Evolutionary conservation across 92 coral and sea anemone species (phyloP).

Genomic region (Zoanthus sociatus): DNA sequence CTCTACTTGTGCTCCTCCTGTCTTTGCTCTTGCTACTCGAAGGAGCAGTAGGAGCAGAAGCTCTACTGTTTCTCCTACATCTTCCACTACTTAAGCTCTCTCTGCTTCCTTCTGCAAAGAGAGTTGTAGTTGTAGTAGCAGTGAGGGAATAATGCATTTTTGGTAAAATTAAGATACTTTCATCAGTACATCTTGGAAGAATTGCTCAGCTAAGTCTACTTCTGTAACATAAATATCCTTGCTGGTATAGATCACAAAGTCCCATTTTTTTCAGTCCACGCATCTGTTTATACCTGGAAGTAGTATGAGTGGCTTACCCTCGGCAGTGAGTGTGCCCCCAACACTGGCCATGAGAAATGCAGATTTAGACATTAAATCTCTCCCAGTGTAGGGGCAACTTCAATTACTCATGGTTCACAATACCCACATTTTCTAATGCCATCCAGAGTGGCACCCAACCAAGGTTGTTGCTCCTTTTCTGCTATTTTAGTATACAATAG

Average conservation of each 20-base stretch:
- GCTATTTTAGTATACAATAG: neutral
- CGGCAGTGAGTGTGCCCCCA: slow-evolving; percentile 48
- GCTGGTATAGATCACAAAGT: slow-evolving; percentile 63
- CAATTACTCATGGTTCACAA: slow-evolving; percentile 1
- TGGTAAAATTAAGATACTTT: slow-evolving; percentile 38
- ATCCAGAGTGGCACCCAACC: slow-evolving; percentile 52
- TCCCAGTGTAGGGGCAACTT: slow-evolving; percentile 51
- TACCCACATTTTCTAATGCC: neutral
- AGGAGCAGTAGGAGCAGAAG: no score
- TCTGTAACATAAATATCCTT: slow-evolving; percentile 54
- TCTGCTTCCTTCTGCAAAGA: no score
- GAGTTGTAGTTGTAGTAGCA: slow-evolving; percentile 12
- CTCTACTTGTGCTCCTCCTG: no score
- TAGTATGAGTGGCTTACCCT: slow-evolving; percentile 64
- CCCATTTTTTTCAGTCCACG: slow-evolving; percentile 58
- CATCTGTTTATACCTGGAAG: slow-evolving; percentile 73
- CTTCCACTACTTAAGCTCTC: no score
- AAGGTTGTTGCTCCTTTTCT: slow-evolving; percentile 44
- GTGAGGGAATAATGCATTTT: slow-evolving; percentile 27
- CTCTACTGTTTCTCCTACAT: no score
- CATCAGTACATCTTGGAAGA: slow-evolving; percentile 55
- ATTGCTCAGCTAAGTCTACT: slow-evolving; percentile 49
- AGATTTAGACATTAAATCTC: slow-evolving; percentile 59
- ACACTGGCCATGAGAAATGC: slow-evolving; percentile 61
- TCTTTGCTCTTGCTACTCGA: no score